Percentiles rank a stretch among this genome's conserved stretches.
Conservation (phyloP, 2,797 vertebrate genomes). For the Rhinatrema bivittatum region DNA sequence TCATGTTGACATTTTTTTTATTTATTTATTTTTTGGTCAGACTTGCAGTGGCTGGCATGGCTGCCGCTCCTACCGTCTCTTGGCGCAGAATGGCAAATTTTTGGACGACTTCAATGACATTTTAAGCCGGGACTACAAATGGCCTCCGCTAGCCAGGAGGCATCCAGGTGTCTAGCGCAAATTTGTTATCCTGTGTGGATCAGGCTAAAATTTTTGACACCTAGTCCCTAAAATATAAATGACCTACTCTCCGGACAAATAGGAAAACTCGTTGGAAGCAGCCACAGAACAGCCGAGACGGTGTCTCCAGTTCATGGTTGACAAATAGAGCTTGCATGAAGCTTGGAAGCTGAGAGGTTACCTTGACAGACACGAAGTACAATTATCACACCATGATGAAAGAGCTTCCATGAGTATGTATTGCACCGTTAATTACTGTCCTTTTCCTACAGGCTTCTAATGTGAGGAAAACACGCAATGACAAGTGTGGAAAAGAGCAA, state of each 20-base stretch:
- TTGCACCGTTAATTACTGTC: constrained; percentile 97
- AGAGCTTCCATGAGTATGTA: constrained; percentile 78
- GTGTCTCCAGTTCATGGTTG: constrained; percentile 63
- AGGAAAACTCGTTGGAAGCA: constrained; percentile 55
- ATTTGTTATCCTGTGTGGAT: constrained; percentile 65
- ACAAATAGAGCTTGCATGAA: constrained; percentile 81
- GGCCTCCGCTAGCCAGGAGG: too few relatives aligned
- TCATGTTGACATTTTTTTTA: too few relatives aligned
- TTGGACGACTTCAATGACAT: too few relatives aligned
- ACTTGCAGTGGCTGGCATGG: too few relatives aligned
- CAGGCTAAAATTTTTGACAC: constrained; percentile 77
- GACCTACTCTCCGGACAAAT: constrained; percentile 73
- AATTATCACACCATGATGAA: constrained; percentile 99
- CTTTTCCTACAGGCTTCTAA: constrained; percentile 97
- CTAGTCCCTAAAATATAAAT: constrained; percentile 72
- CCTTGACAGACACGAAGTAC: constrained; percentile 96
- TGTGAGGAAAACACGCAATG: constrained; percentile 97
- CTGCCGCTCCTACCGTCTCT: too few relatives aligned
- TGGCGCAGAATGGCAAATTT: too few relatives aligned
- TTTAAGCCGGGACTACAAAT: too few relatives aligned
- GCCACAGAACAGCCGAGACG: constrained; percentile 47
- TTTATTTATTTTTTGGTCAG: too few relatives aligned
- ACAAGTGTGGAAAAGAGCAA: constrained; percentile 99
- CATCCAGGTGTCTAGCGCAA: constrained; percentile 57
- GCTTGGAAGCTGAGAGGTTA: constrained; percentile 78